These are phyloP conservation scores for Tapirus terrestris DNA, from an alignment of 2,113 vertebrate species.

Conservation along the genomic window DNA sequence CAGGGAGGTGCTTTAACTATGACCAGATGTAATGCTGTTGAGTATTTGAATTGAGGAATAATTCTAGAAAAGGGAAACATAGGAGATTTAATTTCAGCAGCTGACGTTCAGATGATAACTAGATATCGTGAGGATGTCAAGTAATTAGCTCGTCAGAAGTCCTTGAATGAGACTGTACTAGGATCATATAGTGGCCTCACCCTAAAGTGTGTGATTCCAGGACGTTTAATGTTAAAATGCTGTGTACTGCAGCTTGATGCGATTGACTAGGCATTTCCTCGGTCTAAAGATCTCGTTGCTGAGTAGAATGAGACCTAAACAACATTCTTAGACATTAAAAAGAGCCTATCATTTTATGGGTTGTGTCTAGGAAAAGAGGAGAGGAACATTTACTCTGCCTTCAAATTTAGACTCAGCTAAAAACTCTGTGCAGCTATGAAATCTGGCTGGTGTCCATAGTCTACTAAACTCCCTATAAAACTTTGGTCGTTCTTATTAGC, in stretches of 20 bases:
- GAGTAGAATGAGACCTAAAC: background rate
- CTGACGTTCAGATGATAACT: conserved; percentile 58
- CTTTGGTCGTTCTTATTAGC: background rate
- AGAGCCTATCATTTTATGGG: conserved; percentile 13
- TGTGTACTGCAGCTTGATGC: background rate
- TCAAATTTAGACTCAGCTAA: conserved; percentile 24
- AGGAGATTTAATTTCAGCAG: conserved; percentile 69
- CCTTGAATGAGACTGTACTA: background rate
- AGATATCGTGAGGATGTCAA: conserved; percentile 34
- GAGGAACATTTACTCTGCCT: background rate
- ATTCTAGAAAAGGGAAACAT: conserved; percentile 61
- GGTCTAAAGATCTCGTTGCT: background rate
- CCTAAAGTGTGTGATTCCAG: background rate
- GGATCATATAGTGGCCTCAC: background rate
- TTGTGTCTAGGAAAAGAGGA: background rate
- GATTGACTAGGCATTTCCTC: background rate
- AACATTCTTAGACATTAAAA: background rate
- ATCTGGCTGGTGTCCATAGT: background rate
- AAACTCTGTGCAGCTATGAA: background rate
- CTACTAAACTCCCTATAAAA: conserved; percentile 37
- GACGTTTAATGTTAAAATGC: background rate
- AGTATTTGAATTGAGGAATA: conserved; percentile 47
- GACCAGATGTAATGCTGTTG: background rate
- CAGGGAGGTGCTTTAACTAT: conserved; percentile 29
- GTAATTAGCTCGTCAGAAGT: conserved; percentile 8